Conservation (phyloP, 2,797 vertebrate species). For the Microctenopoma lineatum region DNA sequence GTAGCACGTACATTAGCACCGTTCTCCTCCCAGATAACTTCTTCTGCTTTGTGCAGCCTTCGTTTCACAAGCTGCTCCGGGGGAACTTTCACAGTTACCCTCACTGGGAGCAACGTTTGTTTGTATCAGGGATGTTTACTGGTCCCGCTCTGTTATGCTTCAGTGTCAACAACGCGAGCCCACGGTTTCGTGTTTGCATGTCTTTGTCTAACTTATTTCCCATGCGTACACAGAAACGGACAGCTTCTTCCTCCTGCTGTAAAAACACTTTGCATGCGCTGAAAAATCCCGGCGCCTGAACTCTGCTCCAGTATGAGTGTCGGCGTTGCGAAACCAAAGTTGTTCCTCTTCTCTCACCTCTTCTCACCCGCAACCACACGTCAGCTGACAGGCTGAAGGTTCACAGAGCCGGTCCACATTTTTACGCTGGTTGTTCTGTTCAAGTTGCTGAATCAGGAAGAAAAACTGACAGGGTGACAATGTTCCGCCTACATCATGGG, state of each 20-base stretch:
- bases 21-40: too few species aligned
- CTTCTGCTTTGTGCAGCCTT: too few species aligned
- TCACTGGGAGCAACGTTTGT: background rate
- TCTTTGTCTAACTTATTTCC: background rate
- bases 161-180: too few species aligned
- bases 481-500: background rate
- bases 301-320: conserved; percentile 2
- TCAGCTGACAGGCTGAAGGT: too few species aligned
- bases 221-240: background rate
- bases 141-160: background rate
- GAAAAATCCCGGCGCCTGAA: background rate
- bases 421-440: too few species aligned
- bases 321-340: conserved; percentile 37
- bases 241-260: background rate
- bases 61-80: too few species aligned
- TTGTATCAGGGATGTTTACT: conserved; percentile 7
- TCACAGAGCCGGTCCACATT: too few species aligned
- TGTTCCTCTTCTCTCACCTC: conserved; percentile 38
- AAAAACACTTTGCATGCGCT: background rate
- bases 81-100: background rate
- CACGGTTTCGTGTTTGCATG: conserved; percentile 1
- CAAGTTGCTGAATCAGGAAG: too few species aligned
- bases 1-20: too few species aligned
- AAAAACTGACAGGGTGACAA: too few species aligned
- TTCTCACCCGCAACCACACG: too few species aligned